A percentile compares a stretch with the other conserved stretches of the same genome.
Evolutionary conservation across 2,888 invertebrate species (phyloP).

Genomic region (Cephonodes hylas): DNA sequence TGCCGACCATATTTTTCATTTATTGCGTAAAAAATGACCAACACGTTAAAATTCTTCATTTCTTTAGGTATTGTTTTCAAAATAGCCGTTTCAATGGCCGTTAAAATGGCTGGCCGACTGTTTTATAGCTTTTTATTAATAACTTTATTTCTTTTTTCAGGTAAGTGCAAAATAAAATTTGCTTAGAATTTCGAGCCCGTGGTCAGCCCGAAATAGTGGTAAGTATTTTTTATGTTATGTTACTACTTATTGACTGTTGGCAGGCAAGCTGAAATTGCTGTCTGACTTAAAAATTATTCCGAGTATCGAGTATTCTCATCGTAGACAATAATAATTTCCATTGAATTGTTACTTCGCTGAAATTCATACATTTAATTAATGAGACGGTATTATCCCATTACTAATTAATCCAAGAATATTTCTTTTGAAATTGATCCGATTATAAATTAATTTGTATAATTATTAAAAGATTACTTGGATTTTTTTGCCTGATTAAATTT

Average conservation of each 20-base stretch:
- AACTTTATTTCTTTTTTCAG: constrained; percentile 61
- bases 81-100: constrained; percentile 30
- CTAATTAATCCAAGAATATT: neutral
- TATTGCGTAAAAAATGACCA: neutral
- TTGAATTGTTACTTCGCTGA: neutral
- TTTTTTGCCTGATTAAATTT: neutral
- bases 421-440: neutral
- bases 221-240: constrained; percentile 4
- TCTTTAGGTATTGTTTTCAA: constrained; percentile 18
- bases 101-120: constrained; percentile 33
- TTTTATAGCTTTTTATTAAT: constrained; percentile 51
- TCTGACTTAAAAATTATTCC: neutral
- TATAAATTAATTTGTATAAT: no score
- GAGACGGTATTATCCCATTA: no score
- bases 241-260: neutral
- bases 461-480: no score
- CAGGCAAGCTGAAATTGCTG: neutral
- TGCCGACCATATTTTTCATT: neutral
- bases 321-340: neutral
- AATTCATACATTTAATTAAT: neutral
- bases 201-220: constrained; percentile 33
- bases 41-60: neutral
- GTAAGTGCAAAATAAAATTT: constrained; percentile 66
- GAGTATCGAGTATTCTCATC: neutral
- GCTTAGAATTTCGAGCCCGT: constrained; percentile 48